A percentile compares a stretch with the other conserved stretches of the same genome.
Conservation (phyloP, 2,797 vertebrate genomes). For the Aotus griseimembra region DNA sequence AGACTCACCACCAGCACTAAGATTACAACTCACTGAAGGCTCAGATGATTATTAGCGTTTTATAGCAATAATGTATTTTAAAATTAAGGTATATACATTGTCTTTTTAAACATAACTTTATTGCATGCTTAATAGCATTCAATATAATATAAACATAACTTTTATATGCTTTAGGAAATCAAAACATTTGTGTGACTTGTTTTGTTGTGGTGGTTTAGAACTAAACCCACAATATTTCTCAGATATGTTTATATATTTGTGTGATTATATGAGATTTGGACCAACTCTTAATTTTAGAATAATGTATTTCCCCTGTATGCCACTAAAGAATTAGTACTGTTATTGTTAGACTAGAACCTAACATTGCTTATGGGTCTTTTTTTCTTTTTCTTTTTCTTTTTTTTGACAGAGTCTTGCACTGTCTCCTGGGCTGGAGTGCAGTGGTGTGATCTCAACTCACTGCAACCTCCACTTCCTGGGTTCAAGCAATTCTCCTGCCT, state of each 20-base stretch:
- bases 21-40: neutral
- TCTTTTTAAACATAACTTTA: no score
- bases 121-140: no score
- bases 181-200: neutral
- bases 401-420: no score
- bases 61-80: neutral
- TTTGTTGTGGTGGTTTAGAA: neutral
- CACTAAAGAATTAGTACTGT: neutral
- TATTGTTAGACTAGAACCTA: neutral
- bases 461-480: no score
- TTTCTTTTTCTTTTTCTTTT: no score
- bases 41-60: neutral
- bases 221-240: neutral
- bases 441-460: no score
- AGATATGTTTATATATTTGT: neutral
- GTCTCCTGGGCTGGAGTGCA: no score
- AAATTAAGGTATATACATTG: no score
- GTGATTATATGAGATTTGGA: neutral
- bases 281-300: conserved; percentile 25
- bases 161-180: neutral
- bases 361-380: no score
- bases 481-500: no score
- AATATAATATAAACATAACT: neutral
- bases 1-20: neutral
- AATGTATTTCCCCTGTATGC: neutral